Conservation (phyloP, 2,797 vertebrate species). For the Cyclura pinguis region DNA sequence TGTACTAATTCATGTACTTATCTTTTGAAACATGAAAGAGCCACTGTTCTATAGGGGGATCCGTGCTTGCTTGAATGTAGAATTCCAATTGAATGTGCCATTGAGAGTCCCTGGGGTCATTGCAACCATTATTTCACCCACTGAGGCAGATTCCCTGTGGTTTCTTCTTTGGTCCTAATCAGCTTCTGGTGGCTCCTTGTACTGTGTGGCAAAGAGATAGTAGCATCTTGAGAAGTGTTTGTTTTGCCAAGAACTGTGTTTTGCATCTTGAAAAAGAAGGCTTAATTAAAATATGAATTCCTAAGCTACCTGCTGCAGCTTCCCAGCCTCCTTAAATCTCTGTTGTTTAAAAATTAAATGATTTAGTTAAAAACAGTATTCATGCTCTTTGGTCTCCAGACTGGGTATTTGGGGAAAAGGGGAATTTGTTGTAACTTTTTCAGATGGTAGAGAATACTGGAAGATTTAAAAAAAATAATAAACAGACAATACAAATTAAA, state of each 20-base stretch:
- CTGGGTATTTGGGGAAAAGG: conserved; percentile 29
- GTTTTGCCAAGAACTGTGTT: conserved; percentile 67
- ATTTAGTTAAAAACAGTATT: conserved; percentile 60
- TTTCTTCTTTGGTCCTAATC: conserved; percentile 57
- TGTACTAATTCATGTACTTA: conserved; percentile 29
- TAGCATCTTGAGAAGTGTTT: conserved; percentile 67
- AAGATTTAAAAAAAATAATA: not conserved
- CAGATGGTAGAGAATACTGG: conserved; percentile 48
- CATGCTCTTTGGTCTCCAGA: conserved; percentile 57
- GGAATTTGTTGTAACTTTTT: conserved; percentile 31
- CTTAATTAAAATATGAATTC: conserved; percentile 75
- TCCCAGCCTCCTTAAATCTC: conserved; percentile 61
- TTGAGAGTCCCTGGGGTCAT: conserved; percentile 57
- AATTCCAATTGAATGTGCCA: conserved; percentile 36
- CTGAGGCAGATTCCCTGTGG: conserved; percentile 47
- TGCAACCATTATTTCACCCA: conserved; percentile 25
- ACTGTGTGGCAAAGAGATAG: conserved; percentile 52
- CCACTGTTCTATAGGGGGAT: not conserved
- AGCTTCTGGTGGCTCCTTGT: conserved; percentile 59
- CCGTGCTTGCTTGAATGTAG: conserved; percentile 33
- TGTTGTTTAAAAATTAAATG: conserved; percentile 61
- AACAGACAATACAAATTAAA: not conserved
- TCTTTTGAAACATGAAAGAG: not conserved
- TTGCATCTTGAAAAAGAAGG: conserved; percentile 75
- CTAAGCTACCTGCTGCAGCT: conserved; percentile 72